Base-by-base conservation (phyloP, 2,113 vertebrate genomes). In the Thryonomys swinderianus region DNA sequence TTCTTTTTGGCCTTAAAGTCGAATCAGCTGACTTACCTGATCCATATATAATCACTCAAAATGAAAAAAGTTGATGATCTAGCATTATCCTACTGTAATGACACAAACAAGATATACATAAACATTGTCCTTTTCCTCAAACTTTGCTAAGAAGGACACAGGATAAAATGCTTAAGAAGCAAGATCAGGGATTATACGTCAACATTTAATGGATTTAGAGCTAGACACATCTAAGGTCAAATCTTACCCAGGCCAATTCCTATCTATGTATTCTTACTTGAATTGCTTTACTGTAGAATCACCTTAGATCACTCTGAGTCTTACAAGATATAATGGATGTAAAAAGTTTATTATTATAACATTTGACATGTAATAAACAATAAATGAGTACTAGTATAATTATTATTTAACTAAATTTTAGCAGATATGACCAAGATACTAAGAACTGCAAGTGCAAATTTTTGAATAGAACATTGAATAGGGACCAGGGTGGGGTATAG, bases 401-500 rank as follows among this genome's bases (percentile, higher is more conserved):
- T 88, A 95, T 59, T 82, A 78, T 85, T 93, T 95, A 91, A 92
- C 34, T 34, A 73, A 74, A 42, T 40, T 90, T 91, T 88, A 92
- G 89, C 11, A 62, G 87, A 40, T 83, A 62, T 59, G 48, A 81
- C 32, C 27, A 20, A 83, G 88, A 48, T 69, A 61, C 30, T 73
- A 82, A 85, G 59, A 87, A 76, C 76, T 80, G 3, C 21, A 48
- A 96, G 42, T 94, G n/a, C 34, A 30, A 5, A 51, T 21, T 12
- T 51, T 51, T 66, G n/a, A 81, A 55, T 0, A 85, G 32, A 74
- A 95, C 45, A 32, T 25, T 91, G 55, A 88, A 40, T 17, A 13
- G 61, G 42, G 13, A 57, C 27, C 21, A n/a, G 20, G 30, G 51
- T 17, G 7, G 6, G 13, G n/a, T 27, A 14, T 80, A 7, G 2